Percentiles rank a stretch among this genome's conserved stretches.
phyloP scores from a whole-genome alignment of 2,888 invertebrate genomes.

The Aphrophora alni region DNA sequence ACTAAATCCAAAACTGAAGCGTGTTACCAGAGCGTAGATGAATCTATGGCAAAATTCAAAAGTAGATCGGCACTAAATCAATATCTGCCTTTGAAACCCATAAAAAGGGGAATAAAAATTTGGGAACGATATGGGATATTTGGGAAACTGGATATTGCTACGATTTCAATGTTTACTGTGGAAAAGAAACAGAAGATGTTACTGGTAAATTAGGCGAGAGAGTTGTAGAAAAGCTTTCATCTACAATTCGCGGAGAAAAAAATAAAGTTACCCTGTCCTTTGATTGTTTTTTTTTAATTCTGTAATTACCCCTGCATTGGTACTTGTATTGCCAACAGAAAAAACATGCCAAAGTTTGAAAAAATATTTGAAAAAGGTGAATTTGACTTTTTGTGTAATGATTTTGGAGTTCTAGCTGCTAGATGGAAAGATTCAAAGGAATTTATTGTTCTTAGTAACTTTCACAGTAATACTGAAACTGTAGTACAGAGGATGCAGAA shows the following conservation, averaged over 20 bases:
- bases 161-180: slow-evolving; percentile 43
- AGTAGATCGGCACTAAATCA: slow-evolving; percentile 40
- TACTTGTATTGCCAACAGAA: slow-evolving; percentile 47
- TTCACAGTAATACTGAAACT: slow-evolving; percentile 39
- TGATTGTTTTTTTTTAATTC: slow-evolving; percentile 44
- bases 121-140: slow-evolving; percentile 43
- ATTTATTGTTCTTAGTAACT: slow-evolving; percentile 52
- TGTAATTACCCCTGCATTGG: slow-evolving; percentile 41
- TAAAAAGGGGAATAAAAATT: slow-evolving; percentile 46
- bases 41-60: slow-evolving; percentile 46
- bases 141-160: slow-evolving; percentile 48
- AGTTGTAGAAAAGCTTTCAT: no score
- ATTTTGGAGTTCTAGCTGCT: slow-evolving; percentile 46
- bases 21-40: slow-evolving; percentile 45
- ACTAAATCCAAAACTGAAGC: no score
- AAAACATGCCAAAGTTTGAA: slow-evolving; percentile 43
- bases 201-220: slow-evolving; percentile 45
- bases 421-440: slow-evolving; percentile 53
- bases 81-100: slow-evolving; percentile 44
- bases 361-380: no score
- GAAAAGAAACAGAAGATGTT: slow-evolving; percentile 33
- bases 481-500: no score
- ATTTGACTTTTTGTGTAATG: slow-evolving; percentile 29
- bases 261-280: slow-evolving; percentile 32
- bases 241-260: no score